Evolutionary conservation across 2,113 vertebrate species (phyloP).

Genomic region (Tympanuchus pallidicinctus): DNA sequence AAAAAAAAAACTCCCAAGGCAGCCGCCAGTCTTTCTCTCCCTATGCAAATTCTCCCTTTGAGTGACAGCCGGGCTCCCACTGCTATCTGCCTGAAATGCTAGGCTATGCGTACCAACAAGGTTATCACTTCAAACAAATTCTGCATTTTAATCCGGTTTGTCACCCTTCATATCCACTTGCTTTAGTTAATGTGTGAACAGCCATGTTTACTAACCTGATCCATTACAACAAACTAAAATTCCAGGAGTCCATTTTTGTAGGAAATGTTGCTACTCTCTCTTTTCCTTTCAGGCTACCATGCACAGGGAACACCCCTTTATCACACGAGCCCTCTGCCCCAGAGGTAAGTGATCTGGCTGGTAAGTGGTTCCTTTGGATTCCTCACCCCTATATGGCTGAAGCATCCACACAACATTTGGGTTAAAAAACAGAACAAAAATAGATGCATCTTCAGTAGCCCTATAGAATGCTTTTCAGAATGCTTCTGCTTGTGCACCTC

Average conservation of each 20-base stretch:
- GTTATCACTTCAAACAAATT: neutral
- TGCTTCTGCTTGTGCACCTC: neutral
- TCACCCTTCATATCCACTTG: neutral
- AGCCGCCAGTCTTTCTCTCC: neutral
- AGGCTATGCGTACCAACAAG: neutral
- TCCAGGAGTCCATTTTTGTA: neutral
- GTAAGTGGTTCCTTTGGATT: neutral
- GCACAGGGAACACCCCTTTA: neutral
- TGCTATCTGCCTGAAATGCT: neutral
- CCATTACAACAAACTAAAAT: neutral
- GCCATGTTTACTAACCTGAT: constrained; percentile 23
- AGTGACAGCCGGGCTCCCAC: neutral
- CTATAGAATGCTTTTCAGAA: neutral
- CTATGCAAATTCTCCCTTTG: neutral
- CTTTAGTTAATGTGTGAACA: neutral
- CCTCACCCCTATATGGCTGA: neutral
- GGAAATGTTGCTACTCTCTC: neutral
- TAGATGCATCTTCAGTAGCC: neutral
- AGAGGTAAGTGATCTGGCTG: neutral
- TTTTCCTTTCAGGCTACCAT: neutral
- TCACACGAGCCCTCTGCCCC: neutral
- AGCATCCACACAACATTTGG: neutral
- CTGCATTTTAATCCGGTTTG: constrained; percentile 39
- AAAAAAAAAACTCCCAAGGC: neutral
- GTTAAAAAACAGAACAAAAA: neutral